A percentile compares a stretch with the other conserved stretches of the same genome.
phyloP scores from a whole-genome alignment of 2,113 vertebrate species.

The Eretmochelys imbricata region DNA sequence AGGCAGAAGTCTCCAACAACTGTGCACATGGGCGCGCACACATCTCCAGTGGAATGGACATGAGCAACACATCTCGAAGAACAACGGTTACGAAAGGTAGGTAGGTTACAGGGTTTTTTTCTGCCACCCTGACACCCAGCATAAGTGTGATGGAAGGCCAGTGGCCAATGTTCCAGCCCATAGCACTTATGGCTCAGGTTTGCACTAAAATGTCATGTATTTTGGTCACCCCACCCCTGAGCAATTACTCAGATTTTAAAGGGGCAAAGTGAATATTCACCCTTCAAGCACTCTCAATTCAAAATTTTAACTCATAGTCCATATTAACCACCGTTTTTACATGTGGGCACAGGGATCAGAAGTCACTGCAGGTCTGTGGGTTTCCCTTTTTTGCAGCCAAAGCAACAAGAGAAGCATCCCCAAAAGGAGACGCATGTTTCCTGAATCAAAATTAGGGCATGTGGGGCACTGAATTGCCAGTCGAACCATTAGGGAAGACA shows the following conservation, averaged over 20 bases:
- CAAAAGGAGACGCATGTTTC: neutral
- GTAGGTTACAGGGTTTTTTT: neutral
- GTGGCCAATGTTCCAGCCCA: neutral
- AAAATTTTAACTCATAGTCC: neutral
- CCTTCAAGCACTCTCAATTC: neutral
- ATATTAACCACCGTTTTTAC: neutral
- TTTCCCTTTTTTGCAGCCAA: neutral
- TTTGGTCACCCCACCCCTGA: neutral
- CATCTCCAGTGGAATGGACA: too few species aligned
- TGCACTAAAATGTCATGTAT: neutral
- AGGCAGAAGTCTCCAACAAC: too few species aligned
- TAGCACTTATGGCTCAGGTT: neutral
- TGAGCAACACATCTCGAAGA: too few species aligned
- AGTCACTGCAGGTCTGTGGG: neutral
- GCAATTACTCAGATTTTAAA: neutral
- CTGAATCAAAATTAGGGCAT: neutral
- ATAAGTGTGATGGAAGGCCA: neutral
- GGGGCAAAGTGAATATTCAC: neutral
- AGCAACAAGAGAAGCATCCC: neutral
- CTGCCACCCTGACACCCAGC: neutral
- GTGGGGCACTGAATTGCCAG: neutral
- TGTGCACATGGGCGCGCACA: too few species aligned
- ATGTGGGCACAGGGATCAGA: neutral
- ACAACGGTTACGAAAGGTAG: too few species aligned
- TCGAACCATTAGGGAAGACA: neutral